Conservation (phyloP, 35 echinoderm and acorn worm species). For the Ptychodera flava region DNA sequence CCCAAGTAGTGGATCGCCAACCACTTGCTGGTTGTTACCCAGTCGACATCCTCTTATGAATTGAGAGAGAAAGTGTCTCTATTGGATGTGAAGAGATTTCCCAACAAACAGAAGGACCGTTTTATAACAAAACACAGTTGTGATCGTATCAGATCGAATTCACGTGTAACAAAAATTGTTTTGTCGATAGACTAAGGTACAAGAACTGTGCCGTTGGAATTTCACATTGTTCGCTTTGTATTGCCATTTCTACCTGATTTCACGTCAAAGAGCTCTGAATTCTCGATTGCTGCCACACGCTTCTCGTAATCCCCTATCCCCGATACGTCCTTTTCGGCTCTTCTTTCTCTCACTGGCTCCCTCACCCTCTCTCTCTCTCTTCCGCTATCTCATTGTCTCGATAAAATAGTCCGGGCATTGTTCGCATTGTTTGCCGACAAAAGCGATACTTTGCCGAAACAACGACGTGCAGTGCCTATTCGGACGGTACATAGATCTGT, state of each 20-base stretch:
- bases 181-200: not conserved
- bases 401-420: not conserved
- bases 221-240: not conserved
- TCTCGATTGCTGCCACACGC: not conserved
- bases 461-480: not conserved
- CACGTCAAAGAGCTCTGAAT: not conserved
- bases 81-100: too few relatives aligned
- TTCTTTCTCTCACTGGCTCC: too few relatives aligned
- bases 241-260: not conserved
- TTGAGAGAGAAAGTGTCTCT: too few relatives aligned
- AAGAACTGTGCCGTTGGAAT: not conserved
- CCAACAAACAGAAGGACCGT: too few relatives aligned
- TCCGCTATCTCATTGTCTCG: not conserved
- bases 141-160: too few relatives aligned
- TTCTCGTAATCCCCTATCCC: not conserved
- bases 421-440: not conserved
- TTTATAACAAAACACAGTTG: too few relatives aligned
- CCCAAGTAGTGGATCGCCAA: too few relatives aligned
- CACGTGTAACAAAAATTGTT: too few relatives aligned
- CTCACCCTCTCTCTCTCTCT: not conserved
- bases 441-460: not conserved
- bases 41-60: too few relatives aligned
- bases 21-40: too few relatives aligned
- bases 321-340: too few relatives aligned
- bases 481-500: not conserved